phyloP scores from a whole-genome alignment of 2,113 vertebrate genomes.

The Hippocampus comes region DNA sequence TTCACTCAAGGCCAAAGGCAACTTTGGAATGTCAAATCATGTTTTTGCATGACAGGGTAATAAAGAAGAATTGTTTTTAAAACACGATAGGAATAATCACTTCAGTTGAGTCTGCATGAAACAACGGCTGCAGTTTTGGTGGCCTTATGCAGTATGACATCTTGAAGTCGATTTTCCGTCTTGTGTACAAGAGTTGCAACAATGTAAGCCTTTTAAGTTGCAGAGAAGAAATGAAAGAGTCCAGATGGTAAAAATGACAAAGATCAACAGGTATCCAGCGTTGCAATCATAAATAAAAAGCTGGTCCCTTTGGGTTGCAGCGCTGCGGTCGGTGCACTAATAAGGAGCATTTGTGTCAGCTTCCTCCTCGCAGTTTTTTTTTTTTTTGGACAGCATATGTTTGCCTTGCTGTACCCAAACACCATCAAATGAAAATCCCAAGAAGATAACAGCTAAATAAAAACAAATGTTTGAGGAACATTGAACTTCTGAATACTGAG shows the following conservation, averaged over 20 bases:
- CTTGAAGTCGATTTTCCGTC: constrained; percentile 14
- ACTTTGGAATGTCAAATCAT: constrained; percentile 16
- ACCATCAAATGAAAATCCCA: constrained; percentile 44
- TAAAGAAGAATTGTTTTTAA: not conserved
- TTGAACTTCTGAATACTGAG: not conserved
- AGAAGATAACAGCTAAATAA: constrained; percentile 63
- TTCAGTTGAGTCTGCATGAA: constrained; percentile 12
- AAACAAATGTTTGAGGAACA: constrained; percentile 65
- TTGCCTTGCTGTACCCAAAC: constrained; percentile 41
- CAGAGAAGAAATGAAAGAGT: constrained; percentile 25
- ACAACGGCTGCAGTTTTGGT: constrained; percentile 1
- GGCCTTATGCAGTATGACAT: not conserved
- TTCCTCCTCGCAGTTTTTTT: constrained; percentile 58
- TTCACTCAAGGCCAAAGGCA: constrained; percentile 16
- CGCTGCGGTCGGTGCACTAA: constrained; percentile 50
- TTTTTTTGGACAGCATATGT: constrained; percentile 61
- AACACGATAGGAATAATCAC: not conserved
- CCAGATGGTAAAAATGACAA: constrained; percentile 37
- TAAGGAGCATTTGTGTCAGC: constrained; percentile 61
- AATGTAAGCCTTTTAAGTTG: constrained; percentile 20
- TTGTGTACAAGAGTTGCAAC: constrained; percentile 24
- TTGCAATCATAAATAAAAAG: constrained; percentile 40
- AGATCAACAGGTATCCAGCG: constrained; percentile 62
- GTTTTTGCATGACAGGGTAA: constrained; percentile 15
- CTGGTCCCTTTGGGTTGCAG: constrained; percentile 50